Base-by-base conservation (phyloP, 1,140 invertebrate genomes). In the Aphaenogaster floridana region DNA sequence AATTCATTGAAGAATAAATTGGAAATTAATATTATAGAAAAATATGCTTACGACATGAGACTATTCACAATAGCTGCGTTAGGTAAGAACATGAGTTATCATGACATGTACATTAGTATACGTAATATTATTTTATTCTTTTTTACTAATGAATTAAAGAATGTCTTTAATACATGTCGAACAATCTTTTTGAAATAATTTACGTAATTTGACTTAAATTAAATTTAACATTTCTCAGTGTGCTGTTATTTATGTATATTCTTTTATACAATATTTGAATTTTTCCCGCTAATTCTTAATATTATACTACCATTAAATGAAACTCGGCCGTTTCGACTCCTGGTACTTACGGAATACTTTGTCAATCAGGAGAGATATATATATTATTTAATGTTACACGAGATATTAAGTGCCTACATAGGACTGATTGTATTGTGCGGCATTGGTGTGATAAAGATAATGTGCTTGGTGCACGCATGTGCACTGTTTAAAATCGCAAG, bases 321-420 rank as follows among this genome's bases (percentile, higher is more conserved):
- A 64, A 68, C 83, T 42, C 83, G 61, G 0, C 59, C 48, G 1
- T 34, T 13, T 45, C 74, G 15, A 7, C 13, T 66, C 6, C 0
- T 64, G 15, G 5, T 52, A 0, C 17, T 45, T 2, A 5, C 48
- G 13, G 83, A 86, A 66, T 86, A 79, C 13, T 86, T 86, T 66
- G 1, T 86, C 21, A 34, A 66, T 3, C 57, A 50, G 5, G 74
- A 86, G 2, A 86, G 28, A 86, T 86, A 78, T 64, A 36, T 86
- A 8, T 45, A 28, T 17, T 17, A 28, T 50, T 42, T 86, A 13
- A 7, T 86, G 0, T 28, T 86, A 13, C 83, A 86, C 8, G 66
- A 72, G 21, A 0, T 21, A 9, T 4, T 84, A 45, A 15, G 1
- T 3, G 2, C 0, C 17, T 48, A 2, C 5, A 15, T 74, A 84